Conservation (phyloP, 2,113 vertebrate species). For the Anolis sagrei region DNA sequence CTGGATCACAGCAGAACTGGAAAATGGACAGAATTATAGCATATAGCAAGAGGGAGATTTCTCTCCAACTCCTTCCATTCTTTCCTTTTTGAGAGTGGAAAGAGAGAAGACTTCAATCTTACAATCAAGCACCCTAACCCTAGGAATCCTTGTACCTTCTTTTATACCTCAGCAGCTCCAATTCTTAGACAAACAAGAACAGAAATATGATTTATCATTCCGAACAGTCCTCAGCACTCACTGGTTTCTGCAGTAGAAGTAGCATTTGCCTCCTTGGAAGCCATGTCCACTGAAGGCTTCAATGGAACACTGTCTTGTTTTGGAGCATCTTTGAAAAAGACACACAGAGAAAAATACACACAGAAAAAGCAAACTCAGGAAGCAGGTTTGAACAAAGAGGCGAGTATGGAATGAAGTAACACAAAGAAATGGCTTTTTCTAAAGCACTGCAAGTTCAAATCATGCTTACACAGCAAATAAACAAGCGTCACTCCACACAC, state of each 20-base stretch:
- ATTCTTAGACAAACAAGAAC: background rate
- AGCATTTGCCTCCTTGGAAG: fast-evolving
- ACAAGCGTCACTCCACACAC: too few relatives aligned
- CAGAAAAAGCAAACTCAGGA: background rate
- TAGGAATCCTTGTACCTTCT: background rate
- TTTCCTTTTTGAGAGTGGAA: too few relatives aligned
- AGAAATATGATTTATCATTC: background rate
- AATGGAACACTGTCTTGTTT: background rate
- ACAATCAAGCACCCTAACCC: background rate
- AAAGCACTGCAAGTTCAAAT: too few relatives aligned
- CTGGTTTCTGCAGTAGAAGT: background rate
- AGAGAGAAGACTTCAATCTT: background rate
- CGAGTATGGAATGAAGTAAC: background rate
- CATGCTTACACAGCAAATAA: too few relatives aligned
- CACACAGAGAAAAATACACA: background rate
- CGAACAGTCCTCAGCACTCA: background rate
- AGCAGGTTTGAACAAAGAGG: background rate
- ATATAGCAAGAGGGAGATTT: too few relatives aligned
- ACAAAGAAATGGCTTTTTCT: background rate
- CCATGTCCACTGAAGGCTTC: fast-evolving
- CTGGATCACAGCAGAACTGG: too few relatives aligned
- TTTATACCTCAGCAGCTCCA: background rate
- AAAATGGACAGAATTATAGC: too few relatives aligned
- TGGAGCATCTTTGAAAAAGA: background rate
- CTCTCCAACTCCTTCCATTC: too few relatives aligned